phyloP scores from a whole-genome alignment of 2,888 invertebrate species.

The Agrypnus murinus region DNA sequence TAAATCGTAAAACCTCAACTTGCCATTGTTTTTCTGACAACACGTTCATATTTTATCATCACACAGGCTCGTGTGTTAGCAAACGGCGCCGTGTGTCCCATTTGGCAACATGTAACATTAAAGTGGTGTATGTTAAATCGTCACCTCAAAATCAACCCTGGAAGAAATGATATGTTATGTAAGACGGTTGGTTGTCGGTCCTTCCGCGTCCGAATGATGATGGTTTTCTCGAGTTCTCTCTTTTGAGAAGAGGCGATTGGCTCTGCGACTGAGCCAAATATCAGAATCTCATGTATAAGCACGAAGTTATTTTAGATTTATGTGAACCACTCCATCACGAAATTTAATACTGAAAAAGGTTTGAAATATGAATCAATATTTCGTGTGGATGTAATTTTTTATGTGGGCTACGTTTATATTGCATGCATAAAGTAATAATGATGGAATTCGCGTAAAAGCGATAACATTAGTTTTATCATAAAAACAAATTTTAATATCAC shows the following conservation, averaged over 20 bases:
- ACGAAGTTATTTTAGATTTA: slow-evolving; percentile 63
- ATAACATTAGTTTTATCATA: slow-evolving; percentile 8
- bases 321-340: slow-evolving; percentile 61
- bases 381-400: slow-evolving; percentile 44
- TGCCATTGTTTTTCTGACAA: slow-evolving; percentile 11
- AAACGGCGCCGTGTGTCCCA: slow-evolving; percentile 38
- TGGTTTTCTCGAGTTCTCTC: slow-evolving; percentile 2
- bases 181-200: slow-evolving; percentile 52
- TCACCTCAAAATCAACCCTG: slow-evolving; percentile 51
- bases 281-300: slow-evolving; percentile 64
- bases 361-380: slow-evolving; percentile 51
- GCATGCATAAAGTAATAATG: slow-evolving; percentile 38
- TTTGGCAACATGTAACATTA: slow-evolving; percentile 54
- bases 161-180: slow-evolving; percentile 57
- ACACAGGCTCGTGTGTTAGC: slow-evolving; percentile 15
- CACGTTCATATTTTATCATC: slow-evolving; percentile 33
- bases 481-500: slow-evolving; percentile 20
- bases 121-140: slow-evolving; percentile 62
- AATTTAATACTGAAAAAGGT: slow-evolving; percentile 57
- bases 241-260: slow-evolving; percentile 55
- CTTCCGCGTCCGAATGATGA: slow-evolving; percentile 35
- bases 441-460: slow-evolving; percentile 15
- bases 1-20: slow-evolving; percentile 18
- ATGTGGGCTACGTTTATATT: slow-evolving; percentile 27
- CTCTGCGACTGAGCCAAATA: slow-evolving; percentile 62